Evolutionary conservation across 2,888 invertebrate species (phyloP), one percentile per base, ranked within the genome.

Genomic region (Hydroisotoma schaefferi): DNA sequence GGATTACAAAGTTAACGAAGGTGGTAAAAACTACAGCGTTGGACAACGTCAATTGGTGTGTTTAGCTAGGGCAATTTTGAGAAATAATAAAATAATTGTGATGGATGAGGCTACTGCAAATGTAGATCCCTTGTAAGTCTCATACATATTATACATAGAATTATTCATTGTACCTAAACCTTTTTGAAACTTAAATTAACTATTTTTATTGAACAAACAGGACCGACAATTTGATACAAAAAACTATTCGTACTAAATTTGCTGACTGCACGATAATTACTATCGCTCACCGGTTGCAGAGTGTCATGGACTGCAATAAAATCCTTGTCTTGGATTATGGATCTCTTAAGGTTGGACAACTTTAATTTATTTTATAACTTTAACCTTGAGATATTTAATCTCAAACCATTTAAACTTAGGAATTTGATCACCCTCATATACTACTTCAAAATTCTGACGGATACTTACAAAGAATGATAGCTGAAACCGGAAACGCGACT

Each of bases 291-390:
- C 83, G 94, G 49, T 80, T 94, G 27, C 87, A 94, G 76, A 94
- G 93, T 1, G 88, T 94, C 66, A 93, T 94, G 87, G 94, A 94
- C 77, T 91, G 90, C 1, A 90, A 93, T 79, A 83, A 87, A 61
- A 87, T 93, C 15, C 80, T 93, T 75, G 92, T 93, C 2, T 87
- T 94, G 85, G 88, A 90, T 74, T 82, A 84, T 6, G 94, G 94
- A 1, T 77, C 79, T 20, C 82, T 89, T 57, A 84, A 81, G 6
- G 73, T 71, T 56, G 57, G 59, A 18, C 49, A 28, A 23, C 4
- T 2, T 29, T 3, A 20, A 22, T 33, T 23, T 53, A n/a, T 37
- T 5, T 15, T 29, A 10, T 38, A 23, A n/a, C 6, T 48, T 33
- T 33, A 48, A 28, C n/a, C n/a, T n/a, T n/a, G n/a, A n/a, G n/a